Conservation (phyloP, 2,888 invertebrate genomes). For the Adela reaumurella region DNA sequence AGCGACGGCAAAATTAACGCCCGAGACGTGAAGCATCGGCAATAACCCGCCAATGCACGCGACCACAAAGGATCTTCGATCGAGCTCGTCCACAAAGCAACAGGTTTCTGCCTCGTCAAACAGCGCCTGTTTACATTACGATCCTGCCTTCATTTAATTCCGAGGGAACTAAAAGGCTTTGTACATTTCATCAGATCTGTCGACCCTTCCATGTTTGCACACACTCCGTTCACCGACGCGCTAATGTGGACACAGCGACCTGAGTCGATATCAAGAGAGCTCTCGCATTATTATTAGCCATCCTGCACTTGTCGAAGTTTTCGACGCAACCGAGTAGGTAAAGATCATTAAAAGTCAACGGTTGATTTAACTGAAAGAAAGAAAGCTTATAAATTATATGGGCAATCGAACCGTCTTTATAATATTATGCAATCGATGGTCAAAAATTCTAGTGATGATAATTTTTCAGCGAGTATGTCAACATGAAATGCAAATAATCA, state of each 20-base stretch:
- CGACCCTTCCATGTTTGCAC: constrained; percentile 54
- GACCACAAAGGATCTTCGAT: constrained; percentile 21
- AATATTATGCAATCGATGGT: too few relatives aligned
- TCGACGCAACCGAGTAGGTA: too few relatives aligned
- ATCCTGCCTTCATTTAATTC: constrained; percentile 57
- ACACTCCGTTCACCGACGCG: constrained; percentile 49
- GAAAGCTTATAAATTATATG: too few relatives aligned
- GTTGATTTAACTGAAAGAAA: too few relatives aligned
- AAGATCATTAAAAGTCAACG: too few relatives aligned
- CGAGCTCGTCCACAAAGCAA: constrained; percentile 42
- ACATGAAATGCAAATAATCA: too few relatives aligned
- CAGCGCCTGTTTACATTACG: constrained; percentile 50
- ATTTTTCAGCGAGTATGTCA: too few relatives aligned
- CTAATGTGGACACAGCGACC: constrained; percentile 57
- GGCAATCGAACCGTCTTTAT: too few relatives aligned
- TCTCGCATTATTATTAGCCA: constrained; percentile 38
- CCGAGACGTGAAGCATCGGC: constrained; percentile 52
- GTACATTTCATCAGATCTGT: constrained; percentile 54
- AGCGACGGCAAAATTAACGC: constrained; percentile 42
- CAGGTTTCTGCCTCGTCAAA: constrained; percentile 51
- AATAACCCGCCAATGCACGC: constrained; percentile 47
- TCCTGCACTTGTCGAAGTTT: too few relatives aligned
- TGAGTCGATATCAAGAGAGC: constrained; percentile 29
- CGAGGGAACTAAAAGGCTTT: constrained; percentile 59
- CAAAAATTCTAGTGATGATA: too few relatives aligned